Evolutionary conservation across 2,113 vertebrate species (phyloP), one percentile per base, ranked within the genome.

Genomic region (Proteles cristata): DNA sequence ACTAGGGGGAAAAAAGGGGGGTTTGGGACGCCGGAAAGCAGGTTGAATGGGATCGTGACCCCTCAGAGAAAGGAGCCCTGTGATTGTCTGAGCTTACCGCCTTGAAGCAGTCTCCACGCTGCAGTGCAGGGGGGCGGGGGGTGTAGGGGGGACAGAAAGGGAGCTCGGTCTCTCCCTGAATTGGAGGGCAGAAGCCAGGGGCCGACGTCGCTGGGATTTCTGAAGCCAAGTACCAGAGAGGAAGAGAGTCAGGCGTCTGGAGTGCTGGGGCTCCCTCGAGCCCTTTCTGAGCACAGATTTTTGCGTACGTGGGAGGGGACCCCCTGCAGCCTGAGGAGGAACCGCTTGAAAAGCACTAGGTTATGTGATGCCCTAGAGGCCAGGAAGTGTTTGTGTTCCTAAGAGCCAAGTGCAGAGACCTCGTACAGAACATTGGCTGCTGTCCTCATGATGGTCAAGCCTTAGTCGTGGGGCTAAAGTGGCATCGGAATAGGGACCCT

Each of bases 111-210:
- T 14, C 88, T 35, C 65, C 65, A 81, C 28, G 2, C 33, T 35
- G 26, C 17, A 10, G 9, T 1, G 2, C 48, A 7, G 4, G 23
- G 14, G 23, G 14, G 50, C 50, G 2, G 12, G 50, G 11, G 11
- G 50, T 48, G 45, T 39, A 31, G 10, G 25, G 31, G 48, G 35
- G 0, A 0, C 48, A 43, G 77, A 74, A 23, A 81, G 0, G 0
- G 16, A 25, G 9, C 35, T 48, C 53, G 17, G 14, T 31, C 17
- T 84, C 26, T 79, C 19, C 0, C 53, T 65, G 63, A 84, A 26
- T 14, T 7, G 21, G 77, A 68, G 89, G 53, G n/a, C 6, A n/a
- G 53, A 77, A 35, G 61, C 33, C 68, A 63, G 82, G 63, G 58
- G 61, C 61, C 35, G 45, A 10, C 17, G 45, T 9, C 21, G 73